A percentile compares a stretch with the other conserved stretches of the same genome.
Conservation (phyloP, 2,113 vertebrate species). For the Gambusia affinis region DNA sequence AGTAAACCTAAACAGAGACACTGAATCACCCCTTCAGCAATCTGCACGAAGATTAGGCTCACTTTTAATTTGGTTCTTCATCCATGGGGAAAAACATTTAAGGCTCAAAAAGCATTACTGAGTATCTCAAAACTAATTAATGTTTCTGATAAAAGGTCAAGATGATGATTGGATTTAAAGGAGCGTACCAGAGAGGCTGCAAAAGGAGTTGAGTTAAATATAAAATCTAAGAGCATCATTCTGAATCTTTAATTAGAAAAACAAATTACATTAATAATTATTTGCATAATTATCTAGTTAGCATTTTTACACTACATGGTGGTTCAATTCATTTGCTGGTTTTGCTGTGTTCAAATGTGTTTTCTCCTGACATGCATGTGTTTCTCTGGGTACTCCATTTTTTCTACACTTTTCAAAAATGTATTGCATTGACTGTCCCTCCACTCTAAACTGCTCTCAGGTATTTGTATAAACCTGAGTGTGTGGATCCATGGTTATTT, state of each 20-base stretch:
- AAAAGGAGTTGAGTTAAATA: background rate
- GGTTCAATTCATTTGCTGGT: too few species aligned
- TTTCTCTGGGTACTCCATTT: background rate
- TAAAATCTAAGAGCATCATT: background rate
- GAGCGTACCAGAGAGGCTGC: background rate
- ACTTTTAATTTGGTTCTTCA: background rate
- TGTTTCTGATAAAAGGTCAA: background rate
- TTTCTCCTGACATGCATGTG: background rate
- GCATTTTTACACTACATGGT: too few species aligned
- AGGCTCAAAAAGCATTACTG: background rate
- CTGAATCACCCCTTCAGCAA: background rate
- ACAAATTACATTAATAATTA: too few species aligned
- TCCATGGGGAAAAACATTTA: background rate
- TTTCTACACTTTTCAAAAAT: background rate
- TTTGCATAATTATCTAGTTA: too few species aligned
- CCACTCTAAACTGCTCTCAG: background rate
- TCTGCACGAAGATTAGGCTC: background rate
- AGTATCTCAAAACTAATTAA: background rate
- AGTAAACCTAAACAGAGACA: background rate
- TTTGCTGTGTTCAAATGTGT: background rate
- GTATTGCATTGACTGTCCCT: background rate
- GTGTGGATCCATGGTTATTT: background rate
- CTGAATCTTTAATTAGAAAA: background rate
- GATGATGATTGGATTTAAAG: background rate
- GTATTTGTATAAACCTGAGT: background rate